Evolutionary conservation across 2,797 vertebrate genomes (phyloP), one percentile per base, ranked within the genome.

Genomic region (Phrynocephalus guinanensis): DNA sequence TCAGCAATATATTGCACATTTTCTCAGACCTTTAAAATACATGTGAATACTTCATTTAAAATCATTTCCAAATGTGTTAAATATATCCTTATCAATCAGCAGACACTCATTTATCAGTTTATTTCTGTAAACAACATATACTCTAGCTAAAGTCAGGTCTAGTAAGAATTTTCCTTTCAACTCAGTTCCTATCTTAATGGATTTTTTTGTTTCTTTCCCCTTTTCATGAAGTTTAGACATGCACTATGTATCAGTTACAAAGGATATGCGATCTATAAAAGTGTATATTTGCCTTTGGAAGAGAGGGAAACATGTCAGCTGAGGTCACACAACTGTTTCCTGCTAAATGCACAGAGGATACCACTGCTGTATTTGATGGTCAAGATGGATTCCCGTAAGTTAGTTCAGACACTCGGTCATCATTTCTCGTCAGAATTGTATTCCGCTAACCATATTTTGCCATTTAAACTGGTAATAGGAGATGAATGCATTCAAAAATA

Each of bases 11-110:
- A 81, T 1, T 4, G 66, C 26, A 44, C 4, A 33, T 44, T 79
- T 81, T 78, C 66, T 30, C 60, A 79, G 52, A 50, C 83, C 33
- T 88, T 79, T 48, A 83, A 63, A 7, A 30, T 30, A 80, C 13
- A 88, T 60, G 70, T 38, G 28, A 83, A 68, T 77, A 44, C 1
- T 80, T 44, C 5, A 30, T 28, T 50, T 52, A 38, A 52, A n/a
- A 10, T 44, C 76, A 16, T 67, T 72, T 24, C 48, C 15, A n/a
- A 84, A 72, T 26, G 6, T 4, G 52, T 30, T 28, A 76, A 73
- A 70, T 50, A 15, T 11, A 75, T 38, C 24, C 16, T 71, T 26
- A 78, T n/a, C 68, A 78, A 71, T 6, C 4, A 71, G 67, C 24
- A 80, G 50, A 1, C 26, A 70, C 6, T 24, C 38, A 84, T 56